Percentiles rank a stretch among this genome's conserved stretches.
These are phyloP conservation scores for Erebia ligea DNA, from an alignment of 2,888 invertebrate genomes.

Conservation along the genomic window DNA sequence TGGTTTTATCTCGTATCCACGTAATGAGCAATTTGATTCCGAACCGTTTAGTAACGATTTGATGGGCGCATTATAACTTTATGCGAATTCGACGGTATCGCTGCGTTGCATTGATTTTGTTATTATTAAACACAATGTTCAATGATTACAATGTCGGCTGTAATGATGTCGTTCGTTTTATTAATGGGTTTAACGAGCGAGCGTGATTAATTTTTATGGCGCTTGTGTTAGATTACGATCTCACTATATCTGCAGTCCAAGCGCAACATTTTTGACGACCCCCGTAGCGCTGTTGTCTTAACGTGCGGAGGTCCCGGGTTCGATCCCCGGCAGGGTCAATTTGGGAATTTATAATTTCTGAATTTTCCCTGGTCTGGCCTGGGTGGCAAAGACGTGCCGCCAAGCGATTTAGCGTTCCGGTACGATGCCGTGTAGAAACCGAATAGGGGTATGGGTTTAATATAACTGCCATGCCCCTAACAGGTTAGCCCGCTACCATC, in stretches of 20 bases:
- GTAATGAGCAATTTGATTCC: constrained; percentile 26
- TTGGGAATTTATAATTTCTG: too few species aligned
- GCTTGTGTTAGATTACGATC: neutral
- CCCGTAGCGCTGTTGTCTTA: too few species aligned
- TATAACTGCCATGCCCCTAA: too few species aligned
- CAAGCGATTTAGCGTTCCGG: too few species aligned
- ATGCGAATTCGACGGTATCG: constrained; percentile 23
- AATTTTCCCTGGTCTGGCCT: too few species aligned
- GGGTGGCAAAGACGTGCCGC: too few species aligned
- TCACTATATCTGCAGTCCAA: neutral
- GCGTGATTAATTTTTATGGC: constrained; percentile 1
- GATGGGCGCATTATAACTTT: constrained; percentile 30
- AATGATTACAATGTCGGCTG: neutral
- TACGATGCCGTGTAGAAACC: too few species aligned
- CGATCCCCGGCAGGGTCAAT: too few species aligned
- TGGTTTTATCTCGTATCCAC: constrained; percentile 21
- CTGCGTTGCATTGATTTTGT: constrained; percentile 14
- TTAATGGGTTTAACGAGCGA: neutral
- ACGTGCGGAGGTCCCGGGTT: too few species aligned
- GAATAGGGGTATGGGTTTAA: too few species aligned
- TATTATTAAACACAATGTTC: constrained; percentile 11
- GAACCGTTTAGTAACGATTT: constrained; percentile 24
- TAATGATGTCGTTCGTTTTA: neutral
- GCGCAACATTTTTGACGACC: too few species aligned
- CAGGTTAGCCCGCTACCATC: too few species aligned